Conservation (phyloP, 2,888 invertebrate genomes). For the Trimorus sp. region DNA sequence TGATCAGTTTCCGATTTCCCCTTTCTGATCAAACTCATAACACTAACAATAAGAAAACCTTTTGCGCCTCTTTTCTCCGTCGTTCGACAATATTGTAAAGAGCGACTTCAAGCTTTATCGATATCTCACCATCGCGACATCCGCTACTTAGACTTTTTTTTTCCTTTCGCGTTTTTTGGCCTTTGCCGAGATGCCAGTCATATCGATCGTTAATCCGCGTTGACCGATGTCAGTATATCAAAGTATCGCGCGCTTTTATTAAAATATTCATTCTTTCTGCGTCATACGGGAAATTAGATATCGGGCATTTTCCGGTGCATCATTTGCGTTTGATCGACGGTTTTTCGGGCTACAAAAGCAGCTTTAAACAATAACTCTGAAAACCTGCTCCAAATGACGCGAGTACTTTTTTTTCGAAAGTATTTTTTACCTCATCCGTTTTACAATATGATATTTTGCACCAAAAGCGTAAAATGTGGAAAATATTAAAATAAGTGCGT, state of each 20-base stretch:
- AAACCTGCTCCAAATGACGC: too few relatives aligned
- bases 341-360: too few relatives aligned
- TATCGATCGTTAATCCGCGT: constrained; percentile 46
- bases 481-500: too few relatives aligned
- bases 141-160: constrained; percentile 39
- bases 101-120: constrained; percentile 37
- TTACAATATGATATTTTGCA: too few relatives aligned
- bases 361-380: too few relatives aligned
- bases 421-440: too few relatives aligned
- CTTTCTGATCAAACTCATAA: constrained; percentile 31
- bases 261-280: too few relatives aligned
- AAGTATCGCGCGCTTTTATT: background rate
- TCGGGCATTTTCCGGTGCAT: too few relatives aligned
- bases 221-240: constrained; percentile 24
- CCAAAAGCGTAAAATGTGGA: too few relatives aligned
- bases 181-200: constrained; percentile 33
- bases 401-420: too few relatives aligned
- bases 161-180: constrained; percentile 8
- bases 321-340: too few relatives aligned
- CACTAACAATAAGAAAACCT: constrained; percentile 43
- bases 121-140: constrained; percentile 42
- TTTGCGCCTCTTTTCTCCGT: constrained; percentile 37
- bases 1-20: background rate
- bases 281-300: too few relatives aligned
- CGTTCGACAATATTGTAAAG: constrained; percentile 32